Evolutionary conservation across 2,888 invertebrate genomes (phyloP).

Genomic region (Synergus laeviventris): DNA sequence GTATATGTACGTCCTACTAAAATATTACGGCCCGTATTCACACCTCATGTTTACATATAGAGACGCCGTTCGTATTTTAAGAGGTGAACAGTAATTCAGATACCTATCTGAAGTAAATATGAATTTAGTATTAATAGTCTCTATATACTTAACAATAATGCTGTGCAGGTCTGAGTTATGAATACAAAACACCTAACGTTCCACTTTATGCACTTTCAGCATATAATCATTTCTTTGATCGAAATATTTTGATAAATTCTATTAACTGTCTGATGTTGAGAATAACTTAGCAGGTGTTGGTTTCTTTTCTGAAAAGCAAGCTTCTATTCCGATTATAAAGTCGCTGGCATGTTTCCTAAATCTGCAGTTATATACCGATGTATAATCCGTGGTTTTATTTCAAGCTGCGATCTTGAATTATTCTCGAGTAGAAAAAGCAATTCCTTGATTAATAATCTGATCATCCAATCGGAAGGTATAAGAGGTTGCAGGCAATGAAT

Average conservation of each 20-base stretch:
- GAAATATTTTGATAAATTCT: not conserved
- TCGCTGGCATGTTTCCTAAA: too few species aligned
- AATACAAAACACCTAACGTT: not conserved
- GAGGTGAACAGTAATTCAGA: constrained; percentile 25
- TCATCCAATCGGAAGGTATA: not conserved
- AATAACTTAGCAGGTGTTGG: too few species aligned
- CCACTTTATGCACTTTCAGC: not conserved
- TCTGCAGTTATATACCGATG: too few species aligned
- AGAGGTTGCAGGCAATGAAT: not conserved
- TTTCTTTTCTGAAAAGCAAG: too few species aligned
- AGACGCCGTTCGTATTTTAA: constrained; percentile 34
- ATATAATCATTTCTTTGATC: not conserved
- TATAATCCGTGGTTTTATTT: not conserved
- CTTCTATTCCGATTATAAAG: too few species aligned
- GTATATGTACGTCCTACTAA: constrained; percentile 23
- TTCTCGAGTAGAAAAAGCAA: not conserved
- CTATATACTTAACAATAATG: constrained; percentile 28
- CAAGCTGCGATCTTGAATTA: constrained; percentile 4
- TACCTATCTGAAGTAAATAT: constrained; percentile 25
- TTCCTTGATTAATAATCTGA: not conserved
- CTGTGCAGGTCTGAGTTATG: not conserved
- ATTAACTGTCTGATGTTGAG: not conserved
- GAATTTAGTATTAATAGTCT: constrained; percentile 30
- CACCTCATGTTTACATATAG: constrained; percentile 33
- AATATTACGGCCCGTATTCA: constrained; percentile 30